Evolutionary conservation across 1,140 invertebrate species (phyloP).

Genomic region (Drosophila erecta): DNA sequence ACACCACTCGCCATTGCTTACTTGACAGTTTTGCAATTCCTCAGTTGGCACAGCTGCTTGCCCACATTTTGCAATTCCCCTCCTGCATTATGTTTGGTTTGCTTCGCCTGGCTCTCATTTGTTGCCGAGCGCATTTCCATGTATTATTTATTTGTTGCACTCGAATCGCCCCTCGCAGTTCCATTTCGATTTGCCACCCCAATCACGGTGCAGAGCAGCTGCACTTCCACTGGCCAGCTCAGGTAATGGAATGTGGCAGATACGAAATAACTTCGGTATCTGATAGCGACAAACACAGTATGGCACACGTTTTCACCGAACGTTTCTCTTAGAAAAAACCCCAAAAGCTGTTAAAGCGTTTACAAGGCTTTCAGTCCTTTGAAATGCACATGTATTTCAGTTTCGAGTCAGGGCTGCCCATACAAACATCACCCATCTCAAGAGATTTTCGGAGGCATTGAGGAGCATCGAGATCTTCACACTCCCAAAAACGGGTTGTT

Average conservation of each 20-base stretch:
- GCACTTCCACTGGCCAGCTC: constrained; percentile 27
- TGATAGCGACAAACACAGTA: too few species aligned
- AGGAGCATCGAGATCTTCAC: constrained; percentile 15
- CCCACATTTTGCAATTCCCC: constrained; percentile 38
- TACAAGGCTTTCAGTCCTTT: not conserved
- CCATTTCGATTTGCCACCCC: constrained; percentile 18
- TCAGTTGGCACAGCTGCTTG: constrained; percentile 63
- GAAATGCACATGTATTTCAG: not conserved
- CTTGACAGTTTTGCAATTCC: constrained; percentile 55
- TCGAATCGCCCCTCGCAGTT: constrained; percentile 25
- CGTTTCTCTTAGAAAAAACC: not conserved
- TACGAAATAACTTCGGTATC: not conserved
- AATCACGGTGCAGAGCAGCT: constrained; percentile 38
- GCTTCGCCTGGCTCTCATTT: constrained; percentile 17
- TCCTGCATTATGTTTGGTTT: constrained; percentile 21
- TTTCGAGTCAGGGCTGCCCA: not conserved
- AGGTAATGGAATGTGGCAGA: constrained; percentile 32
- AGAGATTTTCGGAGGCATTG: not conserved
- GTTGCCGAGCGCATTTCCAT: constrained; percentile 52
- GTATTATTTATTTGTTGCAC: constrained; percentile 60
- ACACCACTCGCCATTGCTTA: constrained; percentile 53
- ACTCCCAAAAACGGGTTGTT: constrained; percentile 5
- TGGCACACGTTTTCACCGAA: too few species aligned
- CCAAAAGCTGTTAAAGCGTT: too few species aligned
- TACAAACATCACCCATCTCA: not conserved